Percentiles rank a stretch among this genome's conserved stretches.
phyloP scores from a whole-genome alignment of 2,113 vertebrate species.

The Dasypus novemcinctus region DNA sequence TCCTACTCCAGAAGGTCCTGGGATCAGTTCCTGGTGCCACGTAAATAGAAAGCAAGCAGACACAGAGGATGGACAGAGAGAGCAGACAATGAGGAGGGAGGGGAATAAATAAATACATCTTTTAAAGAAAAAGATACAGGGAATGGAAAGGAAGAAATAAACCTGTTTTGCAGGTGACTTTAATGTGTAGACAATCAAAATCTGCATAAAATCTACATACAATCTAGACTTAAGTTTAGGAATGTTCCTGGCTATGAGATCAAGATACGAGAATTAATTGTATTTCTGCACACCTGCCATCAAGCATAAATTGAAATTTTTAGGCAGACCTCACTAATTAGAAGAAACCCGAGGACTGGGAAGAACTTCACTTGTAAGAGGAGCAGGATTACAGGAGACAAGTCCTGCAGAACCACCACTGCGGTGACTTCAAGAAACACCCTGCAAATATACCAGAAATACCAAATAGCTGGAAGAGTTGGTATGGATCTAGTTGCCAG shows the following conservation, averaged over 20 bases:
- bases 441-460: neutral
- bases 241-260: neutral
- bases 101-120: too few species aligned
- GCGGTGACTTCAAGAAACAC: neutral
- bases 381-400: neutral
- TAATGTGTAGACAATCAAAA: neutral
- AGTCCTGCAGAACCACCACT: neutral
- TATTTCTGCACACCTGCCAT: neutral
- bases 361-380: neutral
- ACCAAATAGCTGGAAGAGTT: neutral
- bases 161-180: neutral
- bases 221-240: constrained; percentile 27
- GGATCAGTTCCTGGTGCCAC: too few species aligned
- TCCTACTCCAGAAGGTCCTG: too few species aligned
- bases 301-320: neutral
- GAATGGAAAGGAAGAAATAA: neutral
- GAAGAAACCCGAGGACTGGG: neutral
- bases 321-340: neutral
- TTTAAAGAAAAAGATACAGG: too few species aligned
- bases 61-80: too few species aligned
- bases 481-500: neutral
- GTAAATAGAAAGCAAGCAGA: too few species aligned
- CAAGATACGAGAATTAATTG: neutral
- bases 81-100: too few species aligned
- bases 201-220: neutral